A percentile compares a stretch with the other conserved stretches of the same genome.
Conservation (phyloP, 92 coral and sea anemone genomes). For the Palythoa grandis region DNA sequence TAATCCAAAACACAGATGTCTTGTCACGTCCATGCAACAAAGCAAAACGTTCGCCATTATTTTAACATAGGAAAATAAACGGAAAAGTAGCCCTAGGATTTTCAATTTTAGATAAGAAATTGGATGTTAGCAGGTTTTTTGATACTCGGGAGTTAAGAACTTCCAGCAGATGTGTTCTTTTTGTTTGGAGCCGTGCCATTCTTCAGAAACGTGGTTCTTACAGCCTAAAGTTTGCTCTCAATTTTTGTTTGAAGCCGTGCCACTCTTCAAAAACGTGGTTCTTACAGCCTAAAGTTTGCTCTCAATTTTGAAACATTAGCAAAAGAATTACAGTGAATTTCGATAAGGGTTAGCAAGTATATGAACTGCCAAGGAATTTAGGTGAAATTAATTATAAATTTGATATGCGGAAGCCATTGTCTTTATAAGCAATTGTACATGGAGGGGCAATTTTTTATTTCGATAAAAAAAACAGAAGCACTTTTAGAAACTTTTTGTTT, state of each 20-base stretch:
- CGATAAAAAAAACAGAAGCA: too few relatives aligned
- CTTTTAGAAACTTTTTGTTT: too few relatives aligned
- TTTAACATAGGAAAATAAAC: background rate
- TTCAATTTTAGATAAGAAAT: background rate
- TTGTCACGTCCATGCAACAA: too few relatives aligned
- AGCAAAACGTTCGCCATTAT: background rate
- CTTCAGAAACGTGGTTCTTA: too few relatives aligned
- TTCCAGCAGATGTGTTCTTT: background rate
- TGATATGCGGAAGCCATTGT: background rate
- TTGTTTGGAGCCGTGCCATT: background rate
- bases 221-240: too few relatives aligned
- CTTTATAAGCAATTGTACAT: too few relatives aligned
- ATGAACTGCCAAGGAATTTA: background rate
- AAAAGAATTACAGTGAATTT: too few relatives aligned
- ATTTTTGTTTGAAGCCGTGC: background rate
- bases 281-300: background rate
- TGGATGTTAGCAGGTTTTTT: background rate
- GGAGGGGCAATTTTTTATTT: too few relatives aligned
- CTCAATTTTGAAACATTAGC: background rate
- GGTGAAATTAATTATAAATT: background rate
- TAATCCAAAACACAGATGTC: too few relatives aligned
- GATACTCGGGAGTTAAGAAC: background rate
- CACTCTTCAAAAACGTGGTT: too few relatives aligned
- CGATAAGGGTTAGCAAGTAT: too few relatives aligned
- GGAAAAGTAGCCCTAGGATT: background rate